Evolutionary conservation across 2,797 vertebrate genomes (phyloP).

Genomic region (Pampus argenteus): DNA sequence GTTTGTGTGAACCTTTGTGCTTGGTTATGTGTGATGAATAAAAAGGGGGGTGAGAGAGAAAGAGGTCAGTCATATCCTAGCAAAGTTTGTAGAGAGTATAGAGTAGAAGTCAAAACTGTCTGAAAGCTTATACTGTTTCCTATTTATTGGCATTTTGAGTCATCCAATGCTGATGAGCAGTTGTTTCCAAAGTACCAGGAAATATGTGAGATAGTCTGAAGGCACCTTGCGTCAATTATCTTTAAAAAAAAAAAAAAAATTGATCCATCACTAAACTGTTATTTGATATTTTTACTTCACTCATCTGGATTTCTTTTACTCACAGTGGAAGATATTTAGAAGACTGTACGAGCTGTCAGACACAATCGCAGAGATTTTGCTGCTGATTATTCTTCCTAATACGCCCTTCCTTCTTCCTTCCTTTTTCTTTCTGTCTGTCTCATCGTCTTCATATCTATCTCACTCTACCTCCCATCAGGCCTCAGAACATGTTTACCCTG

Average conservation of each 20-base stretch:
- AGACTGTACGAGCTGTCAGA: conserved; percentile 51
- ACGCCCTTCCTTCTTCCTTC: conserved; percentile 59
- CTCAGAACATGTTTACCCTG: conserved; percentile 24
- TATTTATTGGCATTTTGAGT: background rate
- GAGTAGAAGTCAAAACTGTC: conserved; percentile 31
- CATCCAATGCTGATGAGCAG: background rate
- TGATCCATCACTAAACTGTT: too few relatives aligned
- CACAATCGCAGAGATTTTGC: conserved; percentile 38
- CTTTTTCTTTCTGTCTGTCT: conserved; percentile 60
- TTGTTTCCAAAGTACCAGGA: background rate
- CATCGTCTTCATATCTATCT: conserved; percentile 64
- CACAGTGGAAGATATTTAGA: background rate
- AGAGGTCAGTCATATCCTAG: conserved; percentile 42
- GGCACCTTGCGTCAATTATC: background rate
- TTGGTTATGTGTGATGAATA: conserved; percentile 48
- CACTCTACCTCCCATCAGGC: conserved; percentile 35
- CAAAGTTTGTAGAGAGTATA: conserved; percentile 15
- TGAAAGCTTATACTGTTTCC: conserved; percentile 58
- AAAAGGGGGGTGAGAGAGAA: conserved; percentile 33
- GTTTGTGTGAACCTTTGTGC: conserved; percentile 49
- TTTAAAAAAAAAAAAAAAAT: background rate
- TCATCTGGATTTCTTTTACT: conserved; percentile 1
- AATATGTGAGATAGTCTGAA: background rate
- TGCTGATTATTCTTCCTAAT: conserved; percentile 57
- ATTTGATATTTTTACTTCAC: background rate